Evolutionary conservation across 1,140 invertebrate genomes (phyloP), one percentile per base, ranked within the genome.

Genomic region (Pseudomyrmex concolor): DNA sequence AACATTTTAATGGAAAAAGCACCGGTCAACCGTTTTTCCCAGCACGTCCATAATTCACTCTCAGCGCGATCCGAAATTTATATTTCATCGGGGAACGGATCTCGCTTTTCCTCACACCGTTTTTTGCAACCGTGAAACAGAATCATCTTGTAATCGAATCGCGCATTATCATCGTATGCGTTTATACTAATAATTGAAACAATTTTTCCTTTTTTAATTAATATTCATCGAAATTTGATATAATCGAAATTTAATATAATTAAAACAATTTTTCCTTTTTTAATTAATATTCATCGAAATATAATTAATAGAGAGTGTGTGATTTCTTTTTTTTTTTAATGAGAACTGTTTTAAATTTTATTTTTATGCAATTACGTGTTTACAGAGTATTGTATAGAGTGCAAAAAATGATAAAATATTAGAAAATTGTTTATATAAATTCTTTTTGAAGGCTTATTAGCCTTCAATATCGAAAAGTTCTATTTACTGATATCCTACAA

Each of bases 1-100:
- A 80, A 70, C 76, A 80, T 80, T 80, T 80, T 80, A 80, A 80
- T 80, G 76, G 66, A 80, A 80, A 80, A 80, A 80, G 66, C 22
- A 71, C 54, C 54, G 76, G 66, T 80, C 66, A 80, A 66, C 76
- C 76, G 8, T 60, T 71, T 78, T 71, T 59, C 55, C 43, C 22
- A 80, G 66, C 54, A 80, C 15, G 54, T 71, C 54, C 12, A 71
- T 80, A 80, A 80, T 71, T 80, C 76, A 80, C 13, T 19, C 54
- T 34, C 34, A 34, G n/a, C 12, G 15, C 66, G 54, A 80, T 80
- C 22, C 45, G 55, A 71, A 80, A 71, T 80, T 80, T 80, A 71
- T 80, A 80, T 80, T 80, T 80, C 66, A 70, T 80, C 55, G 54
- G 22, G 66, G n/a, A 80, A 80, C 54, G 19, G n/a, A 80, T 59